Evolutionary conservation across 2,888 invertebrate genomes (phyloP).

Genomic region (Eurois occulta): DNA sequence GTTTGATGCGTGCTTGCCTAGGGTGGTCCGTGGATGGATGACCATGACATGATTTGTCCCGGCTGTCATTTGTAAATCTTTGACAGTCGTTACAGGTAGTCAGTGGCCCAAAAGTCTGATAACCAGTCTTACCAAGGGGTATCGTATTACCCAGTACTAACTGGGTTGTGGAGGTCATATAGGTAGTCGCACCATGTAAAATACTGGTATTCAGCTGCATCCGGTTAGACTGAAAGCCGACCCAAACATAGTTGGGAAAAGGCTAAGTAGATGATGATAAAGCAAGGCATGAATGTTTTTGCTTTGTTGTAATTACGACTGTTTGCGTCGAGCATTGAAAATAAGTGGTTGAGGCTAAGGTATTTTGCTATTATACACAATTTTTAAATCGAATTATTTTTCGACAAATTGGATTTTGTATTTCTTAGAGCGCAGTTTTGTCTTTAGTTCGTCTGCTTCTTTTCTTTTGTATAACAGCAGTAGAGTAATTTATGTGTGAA

Average conservation of each 20-base stretch:
- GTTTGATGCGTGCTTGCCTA: background rate
- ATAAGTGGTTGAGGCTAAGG: constrained; percentile 56
- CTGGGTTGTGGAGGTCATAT: no score
- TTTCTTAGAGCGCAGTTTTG: constrained; percentile 48
- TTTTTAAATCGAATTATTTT: constrained; percentile 72
- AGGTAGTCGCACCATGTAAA: no score
- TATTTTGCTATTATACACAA: constrained; percentile 58
- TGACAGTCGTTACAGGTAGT: no score
- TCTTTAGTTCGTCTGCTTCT: background rate
- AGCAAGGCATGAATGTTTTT: no score
- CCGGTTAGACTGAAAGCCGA: no score
- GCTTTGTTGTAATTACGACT: background rate
- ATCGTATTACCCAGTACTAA: no score
- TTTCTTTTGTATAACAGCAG: constrained; percentile 63
- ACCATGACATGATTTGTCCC: background rate
- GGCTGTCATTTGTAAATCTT: no score
- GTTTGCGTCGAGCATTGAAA: background rate
- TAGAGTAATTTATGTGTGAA: constrained; percentile 26
- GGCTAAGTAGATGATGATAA: background rate
- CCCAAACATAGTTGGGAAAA: no score
- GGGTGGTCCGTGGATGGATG: background rate
- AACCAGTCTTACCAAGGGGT: no score
- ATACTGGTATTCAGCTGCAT: no score
- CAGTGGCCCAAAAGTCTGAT: no score
- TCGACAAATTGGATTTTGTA: constrained; percentile 72